phyloP scores from a whole-genome alignment of 2,888 invertebrate genomes.

The Strigamia crassipes region DNA sequence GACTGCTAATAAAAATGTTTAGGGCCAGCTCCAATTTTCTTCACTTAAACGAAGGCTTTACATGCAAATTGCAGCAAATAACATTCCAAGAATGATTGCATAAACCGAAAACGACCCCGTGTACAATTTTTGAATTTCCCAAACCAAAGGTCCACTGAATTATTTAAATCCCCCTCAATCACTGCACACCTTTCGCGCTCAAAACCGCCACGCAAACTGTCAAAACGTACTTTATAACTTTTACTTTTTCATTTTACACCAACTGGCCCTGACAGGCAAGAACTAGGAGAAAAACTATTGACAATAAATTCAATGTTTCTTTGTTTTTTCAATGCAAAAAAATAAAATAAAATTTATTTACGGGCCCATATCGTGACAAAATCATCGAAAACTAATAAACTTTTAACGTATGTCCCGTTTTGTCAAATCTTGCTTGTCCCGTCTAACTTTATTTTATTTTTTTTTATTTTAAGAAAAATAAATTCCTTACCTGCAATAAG shows the following conservation, averaged over 20 bases:
- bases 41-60: not conserved
- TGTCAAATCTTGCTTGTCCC: not conserved
- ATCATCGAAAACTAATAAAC: too few relatives aligned
- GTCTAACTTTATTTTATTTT: not conserved
- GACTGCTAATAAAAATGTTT: not conserved
- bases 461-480: not conserved
- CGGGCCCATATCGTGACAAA: too few relatives aligned
- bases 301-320: not conserved
- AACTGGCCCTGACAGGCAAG: too few relatives aligned
- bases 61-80: not conserved
- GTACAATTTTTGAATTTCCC: not conserved
- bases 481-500: conserved; percentile 14
- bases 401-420: too few relatives aligned
- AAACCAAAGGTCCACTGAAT: too few relatives aligned
- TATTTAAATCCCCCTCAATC: too few relatives aligned
- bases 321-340: not conserved
- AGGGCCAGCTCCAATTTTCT: not conserved
- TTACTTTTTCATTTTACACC: not conserved
- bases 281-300: not conserved
- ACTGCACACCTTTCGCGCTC: too few relatives aligned
- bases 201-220: too few relatives aligned
- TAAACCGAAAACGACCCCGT: not conserved
- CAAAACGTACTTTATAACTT: not conserved
- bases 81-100: not conserved
- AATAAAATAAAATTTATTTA: not conserved